A percentile compares a stretch with the other conserved stretches of the same genome.
Evolutionary conservation across 2,888 invertebrate genomes (phyloP).

Genomic region (Polydrusus pterygomalis): DNA sequence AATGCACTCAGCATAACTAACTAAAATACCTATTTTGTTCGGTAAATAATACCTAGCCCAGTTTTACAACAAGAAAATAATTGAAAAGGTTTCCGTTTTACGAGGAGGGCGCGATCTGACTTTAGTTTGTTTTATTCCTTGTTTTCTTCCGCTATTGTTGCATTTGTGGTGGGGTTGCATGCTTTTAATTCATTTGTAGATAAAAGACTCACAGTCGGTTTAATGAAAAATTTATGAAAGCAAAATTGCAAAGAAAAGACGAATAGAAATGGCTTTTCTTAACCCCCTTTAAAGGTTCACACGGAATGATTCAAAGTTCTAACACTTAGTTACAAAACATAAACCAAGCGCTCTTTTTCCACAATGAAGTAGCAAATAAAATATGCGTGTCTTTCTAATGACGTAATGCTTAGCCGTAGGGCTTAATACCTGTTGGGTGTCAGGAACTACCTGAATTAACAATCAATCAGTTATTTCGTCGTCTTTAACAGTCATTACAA

Average conservation of each 20-base stretch:
- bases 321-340: no score
- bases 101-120: background rate
- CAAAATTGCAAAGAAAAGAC: background rate
- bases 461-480: no score
- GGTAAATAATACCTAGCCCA: constrained; percentile 6
- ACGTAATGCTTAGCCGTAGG: no score
- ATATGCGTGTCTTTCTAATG: no score
- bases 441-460: no score
- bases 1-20: no score
- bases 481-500: no score
- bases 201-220: constrained; percentile 15
- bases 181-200: constrained; percentile 8
- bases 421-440: no score
- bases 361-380: no score
- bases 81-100: background rate
- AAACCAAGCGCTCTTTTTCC: no score
- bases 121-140: background rate
- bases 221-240: background rate
- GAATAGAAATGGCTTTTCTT: background rate
- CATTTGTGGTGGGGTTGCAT: background rate
- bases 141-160: background rate
- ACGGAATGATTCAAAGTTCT: no score
- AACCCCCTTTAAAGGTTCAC: no score
- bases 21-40: background rate
- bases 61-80: constrained; percentile 9